Conservation (phyloP, 2,888 invertebrate genomes). For the Erebia aethiops region DNA sequence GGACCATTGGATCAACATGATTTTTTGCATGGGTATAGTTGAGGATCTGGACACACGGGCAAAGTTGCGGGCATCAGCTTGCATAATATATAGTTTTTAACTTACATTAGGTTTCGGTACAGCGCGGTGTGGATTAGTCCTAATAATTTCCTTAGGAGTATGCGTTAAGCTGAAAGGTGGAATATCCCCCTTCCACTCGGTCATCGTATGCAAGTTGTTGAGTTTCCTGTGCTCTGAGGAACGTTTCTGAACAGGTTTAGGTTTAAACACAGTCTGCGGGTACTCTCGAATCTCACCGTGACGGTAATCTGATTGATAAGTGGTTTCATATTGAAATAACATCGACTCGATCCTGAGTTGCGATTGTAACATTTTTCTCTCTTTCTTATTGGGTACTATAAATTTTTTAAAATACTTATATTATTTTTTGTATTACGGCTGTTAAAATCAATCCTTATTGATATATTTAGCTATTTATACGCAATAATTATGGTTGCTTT, state of each 20-base stretch:
- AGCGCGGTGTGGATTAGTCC: no score
- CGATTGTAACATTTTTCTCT: background rate
- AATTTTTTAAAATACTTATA: background rate
- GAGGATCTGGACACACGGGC: no score
- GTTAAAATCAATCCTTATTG: background rate
- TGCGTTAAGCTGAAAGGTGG: no score
- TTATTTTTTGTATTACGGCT: background rate
- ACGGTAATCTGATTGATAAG: constrained; percentile 44
- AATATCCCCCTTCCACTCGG: constrained; percentile 44
- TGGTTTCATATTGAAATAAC: constrained; percentile 46
- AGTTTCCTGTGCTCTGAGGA: constrained; percentile 43
- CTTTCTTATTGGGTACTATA: background rate
- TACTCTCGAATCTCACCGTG: constrained; percentile 33
- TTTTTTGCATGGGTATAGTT: no score
- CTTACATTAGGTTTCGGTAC: no score
- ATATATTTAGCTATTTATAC: background rate
- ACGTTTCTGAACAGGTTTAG: constrained; percentile 45
- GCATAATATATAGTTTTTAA: no score
- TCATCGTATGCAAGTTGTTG: constrained; percentile 44
- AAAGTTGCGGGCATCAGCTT: no score
- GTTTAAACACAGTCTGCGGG: constrained; percentile 42
- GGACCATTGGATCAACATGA: no score
- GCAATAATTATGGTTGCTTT: background rate
- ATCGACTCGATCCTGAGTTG: constrained; percentile 28
- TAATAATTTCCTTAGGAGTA: no score